A percentile compares a stretch with the other conserved stretches of the same genome.
phyloP scores from a whole-genome alignment of 2,888 invertebrate species.

The Amblyteles armatorius region DNA sequence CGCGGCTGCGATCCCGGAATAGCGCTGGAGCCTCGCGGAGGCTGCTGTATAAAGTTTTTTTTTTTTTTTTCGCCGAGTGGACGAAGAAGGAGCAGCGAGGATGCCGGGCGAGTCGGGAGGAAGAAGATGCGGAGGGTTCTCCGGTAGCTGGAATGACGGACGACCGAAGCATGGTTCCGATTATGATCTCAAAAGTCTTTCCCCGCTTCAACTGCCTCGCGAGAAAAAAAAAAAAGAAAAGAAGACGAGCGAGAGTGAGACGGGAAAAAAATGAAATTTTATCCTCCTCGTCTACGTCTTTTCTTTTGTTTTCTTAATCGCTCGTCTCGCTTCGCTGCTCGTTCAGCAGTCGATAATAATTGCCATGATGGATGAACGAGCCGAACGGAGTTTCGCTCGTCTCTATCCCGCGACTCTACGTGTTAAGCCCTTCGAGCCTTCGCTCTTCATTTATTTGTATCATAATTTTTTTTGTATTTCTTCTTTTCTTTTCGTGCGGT shows the following conservation, averaged over 20 bases:
- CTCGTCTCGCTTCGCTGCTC: slow-evolving; percentile 5
- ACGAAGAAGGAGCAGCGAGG: not conserved
- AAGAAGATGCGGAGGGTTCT: slow-evolving; percentile 43
- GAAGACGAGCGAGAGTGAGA: slow-evolving; percentile 37
- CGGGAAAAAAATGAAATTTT: slow-evolving; percentile 20
- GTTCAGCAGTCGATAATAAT: slow-evolving; percentile 55
- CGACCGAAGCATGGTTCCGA: slow-evolving; percentile 74
- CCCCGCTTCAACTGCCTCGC: slow-evolving; percentile 36
- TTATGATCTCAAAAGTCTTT: slow-evolving; percentile 76
- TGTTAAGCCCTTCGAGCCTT: not conserved
- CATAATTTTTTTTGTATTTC: too few relatives aligned
- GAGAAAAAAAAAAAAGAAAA: slow-evolving; percentile 15
- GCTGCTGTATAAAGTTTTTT: slow-evolving; percentile 21
- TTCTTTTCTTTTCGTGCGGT: not conserved
- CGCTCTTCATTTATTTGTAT: not conserved
- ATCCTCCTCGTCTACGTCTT: slow-evolving; percentile 20
- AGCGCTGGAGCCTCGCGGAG: slow-evolving; percentile 39
- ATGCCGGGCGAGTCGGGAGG: slow-evolving; percentile 46
- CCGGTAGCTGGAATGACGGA: slow-evolving; percentile 74
- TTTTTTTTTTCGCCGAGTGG: not conserved
- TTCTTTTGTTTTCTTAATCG: slow-evolving; percentile 36
- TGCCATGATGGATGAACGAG: slow-evolving; percentile 58
- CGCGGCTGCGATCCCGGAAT: slow-evolving; percentile 47
- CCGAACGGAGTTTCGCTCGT: not conserved
- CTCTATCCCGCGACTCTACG: not conserved